These are phyloP conservation scores for Melanostigma gelatinosum DNA, from an alignment of 2,113 vertebrate species.

Conservation along the genomic window DNA sequence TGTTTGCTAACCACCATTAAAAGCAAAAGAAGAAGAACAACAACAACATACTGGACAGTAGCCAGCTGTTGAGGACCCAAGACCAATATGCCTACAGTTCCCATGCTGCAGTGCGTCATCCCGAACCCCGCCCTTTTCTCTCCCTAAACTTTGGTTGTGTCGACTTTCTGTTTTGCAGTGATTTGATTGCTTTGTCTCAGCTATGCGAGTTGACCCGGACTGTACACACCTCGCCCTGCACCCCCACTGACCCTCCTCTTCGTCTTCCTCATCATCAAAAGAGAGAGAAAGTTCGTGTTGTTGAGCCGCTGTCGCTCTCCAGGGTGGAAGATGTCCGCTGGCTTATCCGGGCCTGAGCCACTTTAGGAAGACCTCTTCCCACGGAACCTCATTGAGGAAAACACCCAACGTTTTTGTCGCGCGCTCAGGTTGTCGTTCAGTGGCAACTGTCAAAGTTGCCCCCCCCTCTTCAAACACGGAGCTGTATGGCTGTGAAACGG, in stretches of 20 bases:
- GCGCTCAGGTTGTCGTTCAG: not conserved
- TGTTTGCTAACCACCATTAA: no score
- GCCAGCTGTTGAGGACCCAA: not conserved
- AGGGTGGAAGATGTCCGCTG: slow-evolving; percentile 38
- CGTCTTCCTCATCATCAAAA: not conserved
- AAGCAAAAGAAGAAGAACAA: no score
- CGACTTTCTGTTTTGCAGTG: slow-evolving; percentile 70
- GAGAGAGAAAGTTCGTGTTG: not conserved
- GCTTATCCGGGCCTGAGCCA: slow-evolving; percentile 11
- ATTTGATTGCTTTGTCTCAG: slow-evolving; percentile 55
- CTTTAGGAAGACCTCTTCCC: slow-evolving; percentile 40
- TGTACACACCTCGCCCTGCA: slow-evolving; percentile 41
- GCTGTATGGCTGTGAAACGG: slow-evolving; percentile 23
- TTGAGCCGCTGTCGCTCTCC: not conserved
- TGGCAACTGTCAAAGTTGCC: not conserved
- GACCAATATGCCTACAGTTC: slow-evolving; percentile 63
- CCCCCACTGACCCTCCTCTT: not conserved
- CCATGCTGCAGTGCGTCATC: slow-evolving; percentile 60
- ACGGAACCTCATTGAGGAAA: slow-evolving; percentile 22
- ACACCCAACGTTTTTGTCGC: not conserved
- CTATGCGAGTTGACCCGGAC: slow-evolving; percentile 22
- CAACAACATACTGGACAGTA: not conserved
- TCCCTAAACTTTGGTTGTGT: slow-evolving; percentile 24
- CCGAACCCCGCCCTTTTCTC: slow-evolving; percentile 56
- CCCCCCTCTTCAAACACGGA: not conserved